A percentile compares a stretch with the other conserved stretches of the same genome.
phyloP scores from a whole-genome alignment of 2,888 invertebrate species.

The Nebria salina region DNA sequence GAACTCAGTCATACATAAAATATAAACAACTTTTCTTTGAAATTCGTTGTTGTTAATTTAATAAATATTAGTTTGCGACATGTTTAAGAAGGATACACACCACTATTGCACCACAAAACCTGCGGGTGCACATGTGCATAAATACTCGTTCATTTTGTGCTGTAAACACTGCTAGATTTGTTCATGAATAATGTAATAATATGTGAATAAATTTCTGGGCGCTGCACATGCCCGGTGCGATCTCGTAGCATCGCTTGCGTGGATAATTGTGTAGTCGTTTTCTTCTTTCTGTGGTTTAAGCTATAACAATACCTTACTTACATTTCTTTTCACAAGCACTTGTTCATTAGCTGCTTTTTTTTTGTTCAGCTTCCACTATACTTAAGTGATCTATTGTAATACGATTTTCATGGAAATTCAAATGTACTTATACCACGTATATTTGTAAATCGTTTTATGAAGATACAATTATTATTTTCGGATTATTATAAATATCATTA shows the following conservation, averaged over 20 bases:
- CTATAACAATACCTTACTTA: background rate
- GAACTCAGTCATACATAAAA: background rate
- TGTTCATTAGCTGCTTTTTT: background rate
- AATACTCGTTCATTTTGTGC: background rate
- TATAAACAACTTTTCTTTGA: background rate
- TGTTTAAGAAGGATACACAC: background rate
- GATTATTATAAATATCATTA: too few relatives aligned
- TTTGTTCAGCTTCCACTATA: background rate
- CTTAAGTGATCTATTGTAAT: background rate
- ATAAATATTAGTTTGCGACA: background rate
- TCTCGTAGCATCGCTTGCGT: background rate
- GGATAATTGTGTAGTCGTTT: slow-evolving; percentile 8
- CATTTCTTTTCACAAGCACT: background rate
- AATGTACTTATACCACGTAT: background rate
- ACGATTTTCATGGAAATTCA: background rate
- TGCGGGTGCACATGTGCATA: background rate
- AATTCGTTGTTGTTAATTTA: background rate
- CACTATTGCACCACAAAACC: background rate
- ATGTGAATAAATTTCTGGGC: slow-evolving; percentile 16
- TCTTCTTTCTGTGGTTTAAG: slow-evolving; percentile 3
- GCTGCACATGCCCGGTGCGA: background rate
- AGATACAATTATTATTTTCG: too few relatives aligned
- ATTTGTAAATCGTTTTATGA: too few relatives aligned
- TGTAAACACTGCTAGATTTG: slow-evolving; percentile 9
- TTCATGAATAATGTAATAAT: slow-evolving; percentile 22